These are phyloP conservation scores for Leptatherina wallacei DNA, from an alignment of 2,797 vertebrate species.

Conservation along the genomic window DNA sequence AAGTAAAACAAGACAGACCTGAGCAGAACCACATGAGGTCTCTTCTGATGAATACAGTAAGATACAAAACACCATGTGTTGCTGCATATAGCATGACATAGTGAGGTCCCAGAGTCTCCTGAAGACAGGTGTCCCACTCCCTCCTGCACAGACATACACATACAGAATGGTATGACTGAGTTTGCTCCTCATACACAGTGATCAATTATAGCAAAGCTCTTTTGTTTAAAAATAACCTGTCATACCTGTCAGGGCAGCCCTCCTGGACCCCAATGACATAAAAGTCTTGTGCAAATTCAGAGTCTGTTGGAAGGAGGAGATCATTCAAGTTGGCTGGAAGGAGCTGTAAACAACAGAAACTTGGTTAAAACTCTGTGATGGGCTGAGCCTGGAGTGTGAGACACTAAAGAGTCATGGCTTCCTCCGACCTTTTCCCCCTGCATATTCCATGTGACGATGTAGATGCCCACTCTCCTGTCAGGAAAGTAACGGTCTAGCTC, in stretches of 20 bases:
- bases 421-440: slow-evolving; percentile 91
- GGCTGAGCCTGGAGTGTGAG: background rate
- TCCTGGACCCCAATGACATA: slow-evolving; percentile 96
- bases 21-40: slow-evolving; percentile 99
- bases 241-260: slow-evolving; percentile 94
- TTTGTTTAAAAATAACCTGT: background rate
- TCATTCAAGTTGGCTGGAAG: slow-evolving; percentile 92
- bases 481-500: slow-evolving; percentile 96
- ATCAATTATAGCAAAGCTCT: background rate
- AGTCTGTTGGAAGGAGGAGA: slow-evolving; percentile 92
- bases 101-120: slow-evolving; percentile 94
- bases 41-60: slow-evolving; percentile 91
- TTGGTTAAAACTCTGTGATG: slow-evolving; percentile 5
- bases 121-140: slow-evolving; percentile 95
- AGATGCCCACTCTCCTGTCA: slow-evolving; percentile 87
- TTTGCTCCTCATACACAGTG: background rate
- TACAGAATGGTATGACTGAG: background rate
- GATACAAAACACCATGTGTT: slow-evolving; percentile 92
- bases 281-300: slow-evolving; percentile 94
- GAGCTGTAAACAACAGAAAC: slow-evolving; percentile 78
- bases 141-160: slow-evolving; percentile 80
- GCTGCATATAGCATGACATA: slow-evolving; percentile 93
- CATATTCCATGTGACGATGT: slow-evolving; percentile 97
- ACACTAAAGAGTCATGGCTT: background rate
- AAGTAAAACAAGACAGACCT: slow-evolving; percentile 76